Conservation (phyloP, 2,888 invertebrate species). For the Quadroppia sp. region DNA sequence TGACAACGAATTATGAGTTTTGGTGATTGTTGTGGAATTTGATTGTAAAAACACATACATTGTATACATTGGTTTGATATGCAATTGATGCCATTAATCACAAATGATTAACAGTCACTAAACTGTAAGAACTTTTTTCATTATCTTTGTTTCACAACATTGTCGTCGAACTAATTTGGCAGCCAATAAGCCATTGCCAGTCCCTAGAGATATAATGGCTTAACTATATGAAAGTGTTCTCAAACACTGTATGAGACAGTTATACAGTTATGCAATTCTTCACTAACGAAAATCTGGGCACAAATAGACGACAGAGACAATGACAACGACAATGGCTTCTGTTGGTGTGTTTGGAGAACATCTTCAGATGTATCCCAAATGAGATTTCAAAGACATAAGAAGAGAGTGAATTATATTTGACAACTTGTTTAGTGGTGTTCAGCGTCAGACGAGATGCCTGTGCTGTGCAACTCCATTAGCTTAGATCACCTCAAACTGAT, state of each 20-base stretch:
- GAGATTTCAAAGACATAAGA: constrained; percentile 37
- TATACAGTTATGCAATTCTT: background rate
- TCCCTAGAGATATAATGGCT: constrained; percentile 22
- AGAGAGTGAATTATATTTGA: constrained; percentile 37
- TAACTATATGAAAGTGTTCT: constrained; percentile 25
- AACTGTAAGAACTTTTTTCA: constrained; percentile 10
- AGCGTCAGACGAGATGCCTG: background rate
- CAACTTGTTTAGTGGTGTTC: constrained; percentile 31
- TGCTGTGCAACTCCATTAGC: constrained; percentile 16
- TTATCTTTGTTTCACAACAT: background rate
- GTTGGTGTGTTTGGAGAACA: background rate
- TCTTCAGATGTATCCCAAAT: constrained; percentile 10
- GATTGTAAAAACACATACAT: constrained; percentile 11
- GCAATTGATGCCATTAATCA: constrained; percentile 30
- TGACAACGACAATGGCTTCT: background rate
- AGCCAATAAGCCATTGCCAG: constrained; percentile 28
- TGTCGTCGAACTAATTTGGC: constrained; percentile 26
- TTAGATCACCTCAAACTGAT: constrained; percentile 23
- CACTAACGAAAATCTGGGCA: background rate
- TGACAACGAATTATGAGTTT: no score
- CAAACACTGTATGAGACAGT: constrained; percentile 15
- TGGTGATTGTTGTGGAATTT: no score
- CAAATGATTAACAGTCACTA: constrained; percentile 27
- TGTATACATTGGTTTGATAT: constrained; percentile 26
- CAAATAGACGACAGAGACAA: background rate